Conservation (phyloP, 2,888 invertebrate genomes). For the Latrodectus elegans region DNA sequence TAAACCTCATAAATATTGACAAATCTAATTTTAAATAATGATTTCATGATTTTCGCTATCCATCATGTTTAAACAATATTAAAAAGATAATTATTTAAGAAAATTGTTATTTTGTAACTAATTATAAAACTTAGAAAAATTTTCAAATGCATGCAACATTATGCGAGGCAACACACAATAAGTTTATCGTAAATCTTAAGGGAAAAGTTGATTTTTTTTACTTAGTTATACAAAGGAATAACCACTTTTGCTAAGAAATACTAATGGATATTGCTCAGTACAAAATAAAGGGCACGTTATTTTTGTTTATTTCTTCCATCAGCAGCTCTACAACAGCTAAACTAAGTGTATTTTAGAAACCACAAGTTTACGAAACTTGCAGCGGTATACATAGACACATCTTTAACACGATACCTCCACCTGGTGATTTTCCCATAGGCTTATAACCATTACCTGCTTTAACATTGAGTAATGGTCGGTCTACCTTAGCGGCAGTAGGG, state of each 20-base stretch:
- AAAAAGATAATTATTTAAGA: too few relatives aligned
- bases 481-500: background rate
- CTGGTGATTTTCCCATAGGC: conserved; percentile 34
- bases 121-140: too few relatives aligned
- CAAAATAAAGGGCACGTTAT: background rate
- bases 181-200: too few relatives aligned
- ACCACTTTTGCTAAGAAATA: background rate
- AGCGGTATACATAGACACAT: conserved; percentile 11
- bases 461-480: conserved; percentile 39
- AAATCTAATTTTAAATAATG: too few relatives aligned
- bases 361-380: conserved; percentile 8
- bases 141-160: too few relatives aligned
- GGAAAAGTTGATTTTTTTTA: too few relatives aligned
- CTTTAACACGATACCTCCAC: conserved; percentile 35
- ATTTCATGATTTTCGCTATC: too few relatives aligned
- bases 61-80: too few relatives aligned
- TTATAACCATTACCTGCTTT: conserved; percentile 33
- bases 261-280: background rate
- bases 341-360: background rate
- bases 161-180: too few relatives aligned
- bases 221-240: too few relatives aligned
- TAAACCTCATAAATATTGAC: too few relatives aligned
- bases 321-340: background rate
- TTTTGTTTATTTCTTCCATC: background rate
- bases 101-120: too few relatives aligned